These are phyloP conservation scores for Micronycteris hirsuta DNA, from an alignment of 2,113 vertebrate species.

Conservation along the genomic window DNA sequence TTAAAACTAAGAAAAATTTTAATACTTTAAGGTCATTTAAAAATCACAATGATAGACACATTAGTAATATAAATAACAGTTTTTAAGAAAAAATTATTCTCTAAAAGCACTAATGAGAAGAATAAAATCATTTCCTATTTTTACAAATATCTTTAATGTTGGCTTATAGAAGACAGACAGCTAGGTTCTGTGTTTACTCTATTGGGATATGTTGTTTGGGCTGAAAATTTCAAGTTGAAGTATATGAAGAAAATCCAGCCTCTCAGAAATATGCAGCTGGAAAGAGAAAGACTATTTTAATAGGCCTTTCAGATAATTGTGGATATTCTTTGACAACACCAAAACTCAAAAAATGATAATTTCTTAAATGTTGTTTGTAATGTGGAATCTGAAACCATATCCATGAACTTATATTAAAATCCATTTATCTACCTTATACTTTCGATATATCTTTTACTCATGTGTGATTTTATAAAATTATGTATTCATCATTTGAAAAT, in stretches of 20 bases:
- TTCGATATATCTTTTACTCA: not conserved
- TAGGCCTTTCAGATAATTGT: not conserved
- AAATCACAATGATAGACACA: not conserved
- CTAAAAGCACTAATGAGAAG: not conserved
- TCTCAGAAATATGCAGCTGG: not conserved
- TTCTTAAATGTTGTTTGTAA: not conserved
- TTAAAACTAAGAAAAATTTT: slow-evolving; percentile 11
- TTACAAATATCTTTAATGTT: not conserved
- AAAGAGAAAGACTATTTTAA: not conserved
- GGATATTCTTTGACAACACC: not conserved
- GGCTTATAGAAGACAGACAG: not conserved
- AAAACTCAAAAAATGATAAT: not conserved
- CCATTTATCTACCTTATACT: not conserved
- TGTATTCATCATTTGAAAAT: not conserved
- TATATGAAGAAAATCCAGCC: not conserved
- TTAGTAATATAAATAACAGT: not conserved
- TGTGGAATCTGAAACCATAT: not conserved
- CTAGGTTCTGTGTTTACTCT: not conserved
- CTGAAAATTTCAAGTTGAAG: slow-evolving; percentile 27
- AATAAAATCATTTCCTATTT: not conserved
- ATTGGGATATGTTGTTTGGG: not conserved
- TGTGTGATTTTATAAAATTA: not conserved
- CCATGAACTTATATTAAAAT: not conserved
- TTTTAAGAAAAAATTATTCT: not conserved
- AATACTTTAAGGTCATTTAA: not conserved